A percentile compares a stretch with the other conserved stretches of the same genome.
These are phyloP conservation scores for Austrofundulus limnaeus DNA, from an alignment of 2,113 vertebrate species.

Conservation along the genomic window DNA sequence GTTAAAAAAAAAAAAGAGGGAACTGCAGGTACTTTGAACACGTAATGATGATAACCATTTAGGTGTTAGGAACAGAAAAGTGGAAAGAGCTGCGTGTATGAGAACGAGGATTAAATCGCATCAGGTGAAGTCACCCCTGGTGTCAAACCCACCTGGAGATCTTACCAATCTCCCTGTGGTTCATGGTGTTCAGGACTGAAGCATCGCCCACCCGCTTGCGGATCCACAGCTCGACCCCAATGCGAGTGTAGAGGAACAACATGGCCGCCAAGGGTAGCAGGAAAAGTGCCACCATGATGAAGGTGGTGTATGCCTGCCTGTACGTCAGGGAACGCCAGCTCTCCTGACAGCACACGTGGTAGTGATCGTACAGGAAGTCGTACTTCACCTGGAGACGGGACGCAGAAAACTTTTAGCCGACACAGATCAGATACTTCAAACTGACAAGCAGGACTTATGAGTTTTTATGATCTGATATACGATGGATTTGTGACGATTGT, in stretches of 20 bases:
- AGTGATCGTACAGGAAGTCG: slow-evolving; percentile 83
- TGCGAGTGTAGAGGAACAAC: slow-evolving; percentile 82
- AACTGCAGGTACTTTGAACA: too few relatives aligned
- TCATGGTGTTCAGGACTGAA: slow-evolving; percentile 81
- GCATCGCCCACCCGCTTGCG: slow-evolving; percentile 82
- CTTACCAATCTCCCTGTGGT: slow-evolving; percentile 81
- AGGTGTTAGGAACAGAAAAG: neutral
- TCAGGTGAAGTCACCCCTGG: neutral
- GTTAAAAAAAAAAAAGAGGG: too few relatives aligned
- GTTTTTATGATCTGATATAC: neutral
- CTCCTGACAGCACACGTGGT: slow-evolving; percentile 85
- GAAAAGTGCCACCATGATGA: slow-evolving; percentile 85
- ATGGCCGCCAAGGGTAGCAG: slow-evolving; percentile 80
- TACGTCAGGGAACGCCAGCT: slow-evolving; percentile 75
- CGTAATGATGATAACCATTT: too few relatives aligned
- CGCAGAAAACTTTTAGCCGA: neutral
- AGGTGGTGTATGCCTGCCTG: slow-evolving; percentile 79
- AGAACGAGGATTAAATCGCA: neutral
- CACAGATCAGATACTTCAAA: neutral
- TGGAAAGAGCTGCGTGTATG: too few relatives aligned
- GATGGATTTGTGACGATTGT: neutral
- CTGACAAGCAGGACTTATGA: neutral
- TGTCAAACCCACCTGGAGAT: slow-evolving; percentile 74
- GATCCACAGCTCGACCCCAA: slow-evolving; percentile 82
- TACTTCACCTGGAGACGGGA: slow-evolving; percentile 79